These are phyloP conservation scores for Oscarella lobularis DNA, from an alignment of 37 sponge, comb jelly and placozoan species.

Conservation along the genomic window DNA sequence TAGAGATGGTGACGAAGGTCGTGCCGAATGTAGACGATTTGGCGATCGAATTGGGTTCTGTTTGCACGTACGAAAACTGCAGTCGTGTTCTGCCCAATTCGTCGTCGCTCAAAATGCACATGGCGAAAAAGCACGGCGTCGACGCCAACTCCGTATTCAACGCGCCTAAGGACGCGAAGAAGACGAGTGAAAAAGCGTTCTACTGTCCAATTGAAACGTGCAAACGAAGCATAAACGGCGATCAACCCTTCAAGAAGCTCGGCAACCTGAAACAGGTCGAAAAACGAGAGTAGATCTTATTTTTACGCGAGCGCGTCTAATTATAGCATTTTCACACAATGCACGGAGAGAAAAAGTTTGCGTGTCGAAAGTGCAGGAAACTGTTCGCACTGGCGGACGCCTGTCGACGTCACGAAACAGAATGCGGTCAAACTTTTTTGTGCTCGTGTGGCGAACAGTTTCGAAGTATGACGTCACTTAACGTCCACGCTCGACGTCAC, in stretches of 20 bases:
- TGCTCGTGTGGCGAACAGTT: neutral
- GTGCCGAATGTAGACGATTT: neutral
- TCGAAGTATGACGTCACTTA: neutral
- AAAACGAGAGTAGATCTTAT: neutral
- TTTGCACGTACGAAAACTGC: neutral
- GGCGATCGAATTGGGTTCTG: neutral
- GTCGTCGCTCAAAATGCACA: neutral
- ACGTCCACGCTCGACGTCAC: neutral
- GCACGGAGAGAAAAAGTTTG: neutral
- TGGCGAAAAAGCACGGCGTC: neutral
- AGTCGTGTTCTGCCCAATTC: neutral
- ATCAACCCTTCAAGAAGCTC: neutral
- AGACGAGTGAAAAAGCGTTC: neutral
- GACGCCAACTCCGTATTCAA: neutral
- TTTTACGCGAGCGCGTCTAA: neutral
- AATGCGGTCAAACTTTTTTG: neutral
- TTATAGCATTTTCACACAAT: neutral
- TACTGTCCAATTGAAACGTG: slow-evolving; percentile 3
- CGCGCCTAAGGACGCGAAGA: neutral
- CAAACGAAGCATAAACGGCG: neutral
- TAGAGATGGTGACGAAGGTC: too few species aligned
- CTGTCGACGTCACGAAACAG: neutral
- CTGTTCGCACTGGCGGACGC: neutral
- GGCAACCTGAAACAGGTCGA: neutral
- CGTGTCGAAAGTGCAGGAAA: neutral